A percentile compares a stretch with the other conserved stretches of the same genome.
phyloP scores from a whole-genome alignment of 2,888 invertebrate species.

The Pseudococcus longispinus region DNA sequence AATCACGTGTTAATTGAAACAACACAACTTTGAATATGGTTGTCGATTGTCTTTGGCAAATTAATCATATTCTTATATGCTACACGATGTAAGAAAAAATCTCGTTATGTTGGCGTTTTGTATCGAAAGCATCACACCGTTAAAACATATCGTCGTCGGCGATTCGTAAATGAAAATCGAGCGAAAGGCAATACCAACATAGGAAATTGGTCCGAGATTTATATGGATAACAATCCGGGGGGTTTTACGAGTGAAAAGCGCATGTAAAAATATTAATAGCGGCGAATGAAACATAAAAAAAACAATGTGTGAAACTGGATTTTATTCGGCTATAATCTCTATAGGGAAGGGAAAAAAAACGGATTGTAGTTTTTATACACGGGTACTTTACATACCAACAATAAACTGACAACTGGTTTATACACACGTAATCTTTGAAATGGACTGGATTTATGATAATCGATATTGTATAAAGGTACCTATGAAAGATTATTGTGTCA shows the following conservation, averaged over 20 bases:
- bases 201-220: constrained; percentile 32
- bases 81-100: not conserved
- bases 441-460: constrained; percentile 41
- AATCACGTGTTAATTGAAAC: constrained; percentile 22
- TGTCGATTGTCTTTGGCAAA: constrained; percentile 7
- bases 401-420: constrained; percentile 43
- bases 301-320: constrained; percentile 45
- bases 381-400: not conserved
- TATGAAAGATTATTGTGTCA: constrained; percentile 43
- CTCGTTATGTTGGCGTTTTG: not conserved
- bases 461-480: not conserved
- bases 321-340: constrained; percentile 29
- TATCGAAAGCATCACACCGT: not conserved
- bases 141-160: constrained; percentile 8
- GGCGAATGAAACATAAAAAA: constrained; percentile 37
- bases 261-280: constrained; percentile 29
- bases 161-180: constrained; percentile 12
- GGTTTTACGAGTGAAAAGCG: not conserved
- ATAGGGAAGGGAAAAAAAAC: constrained; percentile 19
- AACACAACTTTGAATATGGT: not conserved
- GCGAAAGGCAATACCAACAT: not conserved
- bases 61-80: not conserved
- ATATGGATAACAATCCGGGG: constrained; percentile 19
- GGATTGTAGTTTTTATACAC: constrained; percentile 23
- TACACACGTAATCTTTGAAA: constrained; percentile 42